These are phyloP conservation scores for Podocnemis expansa DNA, from an alignment of 2,113 vertebrate genomes.

Conservation along the genomic window DNA sequence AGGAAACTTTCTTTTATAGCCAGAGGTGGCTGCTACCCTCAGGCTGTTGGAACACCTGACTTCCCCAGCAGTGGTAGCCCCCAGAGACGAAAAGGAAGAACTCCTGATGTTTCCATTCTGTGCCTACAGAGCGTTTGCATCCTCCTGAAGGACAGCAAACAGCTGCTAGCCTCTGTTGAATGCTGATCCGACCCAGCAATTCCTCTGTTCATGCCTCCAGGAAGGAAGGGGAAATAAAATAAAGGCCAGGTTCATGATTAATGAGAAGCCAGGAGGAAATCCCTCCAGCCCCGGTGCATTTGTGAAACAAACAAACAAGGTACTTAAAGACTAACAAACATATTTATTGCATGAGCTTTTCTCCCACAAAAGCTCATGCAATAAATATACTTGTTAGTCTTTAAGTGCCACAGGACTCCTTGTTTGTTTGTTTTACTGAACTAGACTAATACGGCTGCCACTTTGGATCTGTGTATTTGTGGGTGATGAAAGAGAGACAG, in stretches of 20 bases:
- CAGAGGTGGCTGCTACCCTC: background rate
- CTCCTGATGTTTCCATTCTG: background rate
- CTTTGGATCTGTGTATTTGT: no score
- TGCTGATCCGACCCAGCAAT: background rate
- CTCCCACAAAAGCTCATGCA: no score
- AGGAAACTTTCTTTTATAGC: background rate
- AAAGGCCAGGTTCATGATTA: background rate
- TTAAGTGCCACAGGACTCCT: no score
- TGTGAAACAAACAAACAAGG: no score
- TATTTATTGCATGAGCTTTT: no score
- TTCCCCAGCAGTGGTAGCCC: background rate
- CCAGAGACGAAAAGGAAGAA: background rate
- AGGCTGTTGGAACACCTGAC: background rate
- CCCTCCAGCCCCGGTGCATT: background rate
- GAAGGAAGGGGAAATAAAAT: background rate
- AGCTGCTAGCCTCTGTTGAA: background rate
- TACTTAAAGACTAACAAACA: no score
- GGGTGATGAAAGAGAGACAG: background rate
- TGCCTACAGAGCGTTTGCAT: background rate
- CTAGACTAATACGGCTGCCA: no score
- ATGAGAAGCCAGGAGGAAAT: background rate
- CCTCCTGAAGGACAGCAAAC: background rate
- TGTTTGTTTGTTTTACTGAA: no score
- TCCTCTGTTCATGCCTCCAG: background rate
- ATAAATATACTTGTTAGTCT: no score